These are phyloP conservation scores for Ectobius pallidus DNA, from an alignment of 2,888 invertebrate species.

Conservation along the genomic window DNA sequence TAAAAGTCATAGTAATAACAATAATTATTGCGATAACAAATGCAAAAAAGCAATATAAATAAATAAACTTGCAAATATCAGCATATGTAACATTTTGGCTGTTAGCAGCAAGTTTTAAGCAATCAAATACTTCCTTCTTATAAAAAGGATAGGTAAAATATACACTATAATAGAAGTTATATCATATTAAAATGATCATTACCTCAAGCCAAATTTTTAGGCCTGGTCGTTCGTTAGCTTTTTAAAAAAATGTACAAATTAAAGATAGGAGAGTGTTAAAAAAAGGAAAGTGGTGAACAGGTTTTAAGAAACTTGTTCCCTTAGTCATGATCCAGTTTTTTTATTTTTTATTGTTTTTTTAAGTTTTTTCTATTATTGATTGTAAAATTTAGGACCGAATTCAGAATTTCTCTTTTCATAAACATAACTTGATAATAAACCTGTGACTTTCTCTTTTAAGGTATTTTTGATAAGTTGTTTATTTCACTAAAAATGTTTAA, in stretches of 20 bases:
- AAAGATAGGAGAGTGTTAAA: not conserved
- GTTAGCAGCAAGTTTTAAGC: too few relatives aligned
- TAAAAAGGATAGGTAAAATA: too few relatives aligned
- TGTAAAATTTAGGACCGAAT: not conserved
- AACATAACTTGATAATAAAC: too few relatives aligned
- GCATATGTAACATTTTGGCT: too few relatives aligned
- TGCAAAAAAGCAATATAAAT: conserved; percentile 43
- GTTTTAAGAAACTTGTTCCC: not conserved
- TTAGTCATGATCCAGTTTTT: conserved; percentile 11
- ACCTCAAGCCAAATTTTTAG: not conserved
- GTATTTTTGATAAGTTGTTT: too few relatives aligned
- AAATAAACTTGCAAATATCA: conserved; percentile 12
- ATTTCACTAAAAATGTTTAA: too few relatives aligned
- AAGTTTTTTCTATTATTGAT: not conserved
- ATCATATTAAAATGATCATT: too few relatives aligned
- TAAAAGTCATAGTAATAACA: conserved; percentile 42
- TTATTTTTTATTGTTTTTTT: not conserved
- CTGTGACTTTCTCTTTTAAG: too few relatives aligned
- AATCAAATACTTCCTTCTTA: too few relatives aligned
- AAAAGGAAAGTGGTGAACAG: conserved; percentile 9
- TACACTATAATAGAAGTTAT: too few relatives aligned
- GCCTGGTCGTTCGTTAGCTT: conserved; percentile 6
- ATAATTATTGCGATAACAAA: conserved; percentile 41
- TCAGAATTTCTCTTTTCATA: too few relatives aligned
- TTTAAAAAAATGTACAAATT: not conserved